Evolutionary conservation across 2,113 vertebrate genomes (phyloP).

Genomic region (Empidonax traillii): DNA sequence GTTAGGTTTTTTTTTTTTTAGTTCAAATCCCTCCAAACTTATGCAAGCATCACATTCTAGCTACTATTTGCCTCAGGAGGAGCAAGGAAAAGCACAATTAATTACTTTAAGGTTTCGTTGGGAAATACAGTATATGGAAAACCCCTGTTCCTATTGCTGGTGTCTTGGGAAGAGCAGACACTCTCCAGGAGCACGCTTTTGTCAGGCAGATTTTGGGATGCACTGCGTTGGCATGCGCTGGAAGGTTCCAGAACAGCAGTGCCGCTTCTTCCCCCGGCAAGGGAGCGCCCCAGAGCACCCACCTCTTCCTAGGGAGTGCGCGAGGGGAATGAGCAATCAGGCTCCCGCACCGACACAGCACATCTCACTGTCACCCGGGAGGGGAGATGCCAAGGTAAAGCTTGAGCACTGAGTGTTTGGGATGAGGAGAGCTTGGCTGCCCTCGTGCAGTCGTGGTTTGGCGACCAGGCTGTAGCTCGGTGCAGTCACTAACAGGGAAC

Average conservation of each 20-base stretch:
- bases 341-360: not conserved
- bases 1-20: not conserved
- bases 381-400: not conserved
- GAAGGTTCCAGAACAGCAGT: constrained; percentile 69
- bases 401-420: rapidly evolving
- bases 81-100: not conserved
- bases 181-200: not conserved
- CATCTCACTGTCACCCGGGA: not conserved
- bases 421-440: not conserved
- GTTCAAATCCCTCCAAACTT: not conserved
- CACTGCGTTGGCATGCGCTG: not conserved
- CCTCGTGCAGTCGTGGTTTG: not conserved
- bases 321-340: not conserved
- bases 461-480: not conserved
- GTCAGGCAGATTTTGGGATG: not conserved
- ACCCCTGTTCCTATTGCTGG: not conserved
- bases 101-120: not conserved
- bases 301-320: not conserved
- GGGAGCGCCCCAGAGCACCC: not conserved
- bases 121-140: not conserved
- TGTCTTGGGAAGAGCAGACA: not conserved
- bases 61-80: rapidly evolving
- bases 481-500: not conserved
- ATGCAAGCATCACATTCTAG: rapidly evolving
- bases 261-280: not conserved